Base-by-base conservation (phyloP, 2,113 vertebrate genomes). In the Malurus alboscapulatus region DNA sequence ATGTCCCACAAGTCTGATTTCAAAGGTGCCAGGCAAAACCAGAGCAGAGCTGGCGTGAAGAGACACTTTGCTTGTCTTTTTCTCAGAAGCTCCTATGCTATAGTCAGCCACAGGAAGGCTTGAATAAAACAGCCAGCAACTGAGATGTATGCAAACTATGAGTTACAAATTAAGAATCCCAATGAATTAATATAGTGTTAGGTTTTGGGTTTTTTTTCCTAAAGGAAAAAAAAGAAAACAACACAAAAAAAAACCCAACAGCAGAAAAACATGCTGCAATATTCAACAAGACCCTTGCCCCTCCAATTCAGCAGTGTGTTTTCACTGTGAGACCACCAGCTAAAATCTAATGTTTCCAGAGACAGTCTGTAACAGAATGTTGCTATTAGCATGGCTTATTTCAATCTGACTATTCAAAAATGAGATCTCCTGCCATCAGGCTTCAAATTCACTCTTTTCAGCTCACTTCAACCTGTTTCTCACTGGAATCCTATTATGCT, bases 401-500 rank as follows among this genome's bases (percentile, higher is more conserved):
- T 90, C 44, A 80, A 4, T 57, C 19, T 80, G 54, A 55, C 32
- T 66, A 10, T 38, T 63, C 63, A 59, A 19, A 79, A 92, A 21
- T 68, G 61, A 59, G 32, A 20, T 15, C 48, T 88, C 73, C 48
- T 84, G 40, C 59, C 17, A 34, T 40, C 30, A 58, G 48, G n/a
- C 50, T 88, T 81, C 87, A 88, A 77, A 12, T 42, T 79, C 69
- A 79, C 32, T 85, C 27, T 59, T 90, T 95, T 91, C 63, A 87
- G 30, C 34, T 40, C 76, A 71, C 47, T 92, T 87, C 77, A 94
- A 79, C 92, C 77, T 95, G 83, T 93, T 95, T 45, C 77, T 87
- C 1, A 0, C 51, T 71, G 44, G 73, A 95, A 96, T 96, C 95
- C 95, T 92, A 93, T 96, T 96, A 96, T 6, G 68, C 29, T 94